phyloP scores from a whole-genome alignment of 2,888 invertebrate genomes.

The Latrodectus elegans region DNA sequence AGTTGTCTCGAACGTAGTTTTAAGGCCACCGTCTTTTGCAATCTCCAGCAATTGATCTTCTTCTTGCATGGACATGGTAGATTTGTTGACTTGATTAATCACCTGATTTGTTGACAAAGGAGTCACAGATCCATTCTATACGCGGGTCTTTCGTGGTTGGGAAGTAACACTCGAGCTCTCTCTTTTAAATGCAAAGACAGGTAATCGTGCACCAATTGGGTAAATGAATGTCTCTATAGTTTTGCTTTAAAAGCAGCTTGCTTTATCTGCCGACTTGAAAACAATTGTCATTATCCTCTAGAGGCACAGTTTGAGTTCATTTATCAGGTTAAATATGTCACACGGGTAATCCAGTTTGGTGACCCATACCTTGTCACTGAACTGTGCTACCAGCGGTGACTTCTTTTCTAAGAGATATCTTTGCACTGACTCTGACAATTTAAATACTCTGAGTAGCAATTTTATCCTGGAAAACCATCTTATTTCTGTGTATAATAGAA shows the following conservation, averaged over 20 bases:
- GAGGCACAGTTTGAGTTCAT: constrained; percentile 20
- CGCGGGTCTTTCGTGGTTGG: constrained; percentile 32
- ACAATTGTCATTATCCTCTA: background rate
- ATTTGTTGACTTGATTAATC: no score
- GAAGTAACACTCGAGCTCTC: constrained; percentile 7
- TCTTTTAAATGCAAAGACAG: constrained; percentile 21
- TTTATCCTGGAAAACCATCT: background rate
- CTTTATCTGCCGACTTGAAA: constrained; percentile 24
- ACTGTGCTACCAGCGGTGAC: background rate
- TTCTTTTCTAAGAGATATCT: background rate
- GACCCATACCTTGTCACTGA: constrained; percentile 9
- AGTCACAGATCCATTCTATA: constrained; percentile 23
- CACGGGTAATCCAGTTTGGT: constrained; percentile 27
- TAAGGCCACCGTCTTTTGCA: background rate
- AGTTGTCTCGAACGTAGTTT: constrained; percentile 9
- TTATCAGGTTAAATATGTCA: constrained; percentile 18
- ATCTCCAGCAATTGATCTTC: background rate
- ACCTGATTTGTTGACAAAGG: constrained; percentile 31
- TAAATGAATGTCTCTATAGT: constrained; percentile 26
- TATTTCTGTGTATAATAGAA: background rate
- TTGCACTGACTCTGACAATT: background rate
- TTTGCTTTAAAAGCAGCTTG: constrained; percentile 29
- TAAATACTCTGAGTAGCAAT: background rate
- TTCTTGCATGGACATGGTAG: constrained; percentile 18
- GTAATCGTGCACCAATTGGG: constrained; percentile 45